Evolutionary conservation across 2,113 vertebrate species (phyloP).

Genomic region (Oostethus manadensis): DNA sequence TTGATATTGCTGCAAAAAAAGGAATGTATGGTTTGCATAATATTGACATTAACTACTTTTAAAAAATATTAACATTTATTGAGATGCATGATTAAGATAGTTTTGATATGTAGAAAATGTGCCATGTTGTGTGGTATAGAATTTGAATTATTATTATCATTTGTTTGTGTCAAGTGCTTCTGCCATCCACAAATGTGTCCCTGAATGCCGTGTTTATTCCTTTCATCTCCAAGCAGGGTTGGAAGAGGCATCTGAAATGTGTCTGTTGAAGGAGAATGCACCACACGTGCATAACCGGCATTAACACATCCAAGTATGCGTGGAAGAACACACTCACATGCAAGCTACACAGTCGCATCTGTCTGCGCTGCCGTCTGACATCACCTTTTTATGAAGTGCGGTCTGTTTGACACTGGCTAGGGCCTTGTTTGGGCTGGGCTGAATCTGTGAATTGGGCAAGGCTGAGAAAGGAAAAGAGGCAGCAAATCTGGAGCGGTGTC

Average conservation of each 20-base stretch:
- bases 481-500: slow-evolving; percentile 34
- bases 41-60: too few relatives aligned
- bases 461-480: slow-evolving; percentile 28
- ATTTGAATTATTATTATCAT: background rate
- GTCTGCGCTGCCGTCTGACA: slow-evolving; percentile 50
- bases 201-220: slow-evolving; percentile 43
- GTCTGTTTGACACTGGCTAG: slow-evolving; percentile 52
- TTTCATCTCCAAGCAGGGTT: slow-evolving; percentile 42
- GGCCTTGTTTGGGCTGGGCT: slow-evolving; percentile 45
- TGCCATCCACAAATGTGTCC: slow-evolving; percentile 47
- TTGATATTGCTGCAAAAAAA: too few relatives aligned
- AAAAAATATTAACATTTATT: too few relatives aligned
- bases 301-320: slow-evolving; percentile 42
- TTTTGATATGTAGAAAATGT: too few relatives aligned
- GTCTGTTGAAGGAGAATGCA: slow-evolving; percentile 45
- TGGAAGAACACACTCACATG: background rate
- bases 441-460: slow-evolving; percentile 18
- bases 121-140: too few relatives aligned
- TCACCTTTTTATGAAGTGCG: slow-evolving; percentile 60
- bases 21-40: too few relatives aligned
- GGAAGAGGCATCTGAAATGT: slow-evolving; percentile 53
- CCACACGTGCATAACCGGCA: slow-evolving; percentile 48
- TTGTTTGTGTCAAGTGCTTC: slow-evolving; percentile 25
- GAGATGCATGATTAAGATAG: too few relatives aligned
- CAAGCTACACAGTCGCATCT: slow-evolving; percentile 45